Percentiles rank a stretch among this genome's conserved stretches.
These are phyloP conservation scores for Drymodes brunneopygia DNA, from an alignment of 2,113 vertebrate species.

Conservation along the genomic window DNA sequence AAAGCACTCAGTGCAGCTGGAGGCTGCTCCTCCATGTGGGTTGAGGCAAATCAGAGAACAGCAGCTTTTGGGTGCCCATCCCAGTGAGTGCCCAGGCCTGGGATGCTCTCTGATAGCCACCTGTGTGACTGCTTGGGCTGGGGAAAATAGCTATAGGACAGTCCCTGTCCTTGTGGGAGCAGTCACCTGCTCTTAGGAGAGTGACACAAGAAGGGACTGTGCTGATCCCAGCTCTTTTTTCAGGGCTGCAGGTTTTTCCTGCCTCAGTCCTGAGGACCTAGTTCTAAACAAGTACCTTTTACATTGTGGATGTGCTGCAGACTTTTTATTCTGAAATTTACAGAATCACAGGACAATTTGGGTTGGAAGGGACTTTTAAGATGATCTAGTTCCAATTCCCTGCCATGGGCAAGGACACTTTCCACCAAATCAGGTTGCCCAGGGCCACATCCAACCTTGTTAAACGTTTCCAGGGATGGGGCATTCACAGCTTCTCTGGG, in stretches of 20 bases:
- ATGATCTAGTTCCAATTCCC: background rate
- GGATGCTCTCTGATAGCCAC: background rate
- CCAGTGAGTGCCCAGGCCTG: background rate
- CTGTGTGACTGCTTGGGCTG: background rate
- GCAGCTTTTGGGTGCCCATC: background rate
- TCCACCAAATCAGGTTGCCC: background rate
- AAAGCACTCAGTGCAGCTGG: background rate
- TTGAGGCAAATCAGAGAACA: background rate
- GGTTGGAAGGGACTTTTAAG: background rate
- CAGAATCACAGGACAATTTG: background rate
- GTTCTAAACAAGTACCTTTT: background rate
- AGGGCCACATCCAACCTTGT: background rate
- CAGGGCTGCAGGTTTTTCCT: background rate
- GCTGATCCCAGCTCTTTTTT: background rate
- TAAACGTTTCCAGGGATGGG: background rate
- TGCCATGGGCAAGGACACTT: background rate
- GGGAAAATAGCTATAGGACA: background rate
- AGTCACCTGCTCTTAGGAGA: background rate
- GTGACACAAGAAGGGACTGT: background rate
- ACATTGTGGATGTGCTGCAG: background rate
- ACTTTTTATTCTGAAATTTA: background rate
- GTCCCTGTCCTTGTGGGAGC: background rate
- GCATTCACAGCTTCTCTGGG: background rate
- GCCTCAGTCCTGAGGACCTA: background rate
- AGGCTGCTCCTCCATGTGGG: background rate